phyloP scores from a whole-genome alignment of 1,140 invertebrate genomes.

The Musca domestica region DNA sequence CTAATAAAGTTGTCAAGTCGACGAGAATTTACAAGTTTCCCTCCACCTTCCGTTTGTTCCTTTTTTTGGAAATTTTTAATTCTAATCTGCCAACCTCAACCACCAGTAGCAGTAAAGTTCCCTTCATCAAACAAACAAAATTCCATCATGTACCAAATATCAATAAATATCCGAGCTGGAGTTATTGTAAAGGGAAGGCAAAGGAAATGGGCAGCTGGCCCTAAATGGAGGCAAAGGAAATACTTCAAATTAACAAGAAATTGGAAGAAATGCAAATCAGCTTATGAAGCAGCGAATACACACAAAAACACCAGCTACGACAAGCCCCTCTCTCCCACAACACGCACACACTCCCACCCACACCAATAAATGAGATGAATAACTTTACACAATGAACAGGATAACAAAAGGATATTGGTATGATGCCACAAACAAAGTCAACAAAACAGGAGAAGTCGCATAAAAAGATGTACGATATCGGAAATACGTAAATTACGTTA shows the following conservation, averaged over 20 bases:
- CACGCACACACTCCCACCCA: too few relatives aligned
- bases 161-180: neutral
- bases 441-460: neutral
- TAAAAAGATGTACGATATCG: conserved; percentile 2
- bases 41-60: neutral
- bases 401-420: conserved; percentile 17
- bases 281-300: conserved; percentile 19
- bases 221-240: too few relatives aligned
- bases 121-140: neutral
- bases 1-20: conserved; percentile 12
- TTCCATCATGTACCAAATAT: conserved; percentile 21
- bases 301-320: too few relatives aligned
- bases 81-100: neutral
- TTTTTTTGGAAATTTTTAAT: neutral
- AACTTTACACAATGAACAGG: conserved; percentile 21
- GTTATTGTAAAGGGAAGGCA: too few relatives aligned
- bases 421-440: neutral
- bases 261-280: conserved; percentile 40
- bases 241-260: conserved; percentile 30
- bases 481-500: conserved; percentile 19
- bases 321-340: too few relatives aligned
- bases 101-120: neutral
- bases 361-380: conserved; percentile 49
- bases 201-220: too few relatives aligned
- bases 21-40: neutral